Base-by-base conservation (phyloP, 1,140 invertebrate genomes). In the Zaprionus capensis region DNA sequence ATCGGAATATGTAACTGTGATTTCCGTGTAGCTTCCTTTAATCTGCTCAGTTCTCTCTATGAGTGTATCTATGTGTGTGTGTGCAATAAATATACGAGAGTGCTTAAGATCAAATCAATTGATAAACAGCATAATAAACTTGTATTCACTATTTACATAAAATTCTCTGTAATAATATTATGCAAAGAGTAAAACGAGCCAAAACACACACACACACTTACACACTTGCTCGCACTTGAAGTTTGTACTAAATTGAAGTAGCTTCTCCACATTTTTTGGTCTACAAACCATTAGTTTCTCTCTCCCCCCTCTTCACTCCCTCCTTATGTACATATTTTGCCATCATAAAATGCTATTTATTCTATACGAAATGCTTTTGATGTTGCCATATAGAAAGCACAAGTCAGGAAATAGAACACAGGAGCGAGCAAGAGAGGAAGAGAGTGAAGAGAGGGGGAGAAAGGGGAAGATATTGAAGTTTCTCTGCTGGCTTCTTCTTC, bases 21-120 rank as follows among this genome's bases (percentile, higher is more conserved):
- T 88, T 88, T 88, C 78, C 85, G 75, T 76, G 76, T 70, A 88
- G 72, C 70, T 88, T 87, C 73, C 78, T 70, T 69, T 59, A 66
- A 41, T 63, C 62, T 61, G 61, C 34, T 77, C 20, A 26, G 4
- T 66, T 34, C n/a, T 38, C n/a, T 24, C 4, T 14, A 5, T 64
- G 58, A 17, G 31, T 36, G 15, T 65, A 28, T 61, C 24, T 5
- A 34, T 56, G 46, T 57, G 26, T 77, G 71, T 81, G 76, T 76
- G 69, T 79, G 72, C 64, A 79, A 90, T 90, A 88, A 91, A 90
- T 91, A 90, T 82, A 81, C 78, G 71, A 90, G 78, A 79, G 85
- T 88, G 76, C 85, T 90, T 85, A 88, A 90, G 85, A 88, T 90
- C 85, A 90, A 90, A 90, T 88, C 85, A 88, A 88, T 90, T 88